phyloP scores from a whole-genome alignment of 2,113 vertebrate species.

The Typhlomys cinereus region DNA sequence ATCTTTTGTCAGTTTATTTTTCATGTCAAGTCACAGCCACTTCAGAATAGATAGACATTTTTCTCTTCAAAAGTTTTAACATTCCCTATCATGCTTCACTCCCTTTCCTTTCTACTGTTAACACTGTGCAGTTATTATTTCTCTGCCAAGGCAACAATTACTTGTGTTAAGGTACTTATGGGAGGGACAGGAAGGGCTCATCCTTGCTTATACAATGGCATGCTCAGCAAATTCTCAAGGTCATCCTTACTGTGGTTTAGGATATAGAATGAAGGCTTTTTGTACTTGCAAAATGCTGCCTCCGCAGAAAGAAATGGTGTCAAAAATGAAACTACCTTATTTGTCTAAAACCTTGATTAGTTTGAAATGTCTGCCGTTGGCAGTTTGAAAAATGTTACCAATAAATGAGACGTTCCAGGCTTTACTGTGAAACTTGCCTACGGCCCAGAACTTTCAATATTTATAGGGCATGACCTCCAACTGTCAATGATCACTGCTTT shows the following conservation, averaged over 20 bases:
- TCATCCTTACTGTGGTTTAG: neutral
- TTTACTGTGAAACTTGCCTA: conserved; percentile 11
- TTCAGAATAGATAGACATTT: conserved; percentile 18
- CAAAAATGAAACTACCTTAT: neutral
- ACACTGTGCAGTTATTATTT: neutral
- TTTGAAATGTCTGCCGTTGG: conserved; percentile 36
- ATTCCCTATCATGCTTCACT: neutral
- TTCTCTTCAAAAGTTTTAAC: conserved; percentile 38
- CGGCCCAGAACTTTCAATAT: conserved; percentile 54
- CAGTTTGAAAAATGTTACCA: conserved; percentile 56
- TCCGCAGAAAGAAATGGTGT: conserved; percentile 32
- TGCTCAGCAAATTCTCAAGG: conserved; percentile 50
- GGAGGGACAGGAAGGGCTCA: neutral
- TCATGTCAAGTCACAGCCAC: neutral
- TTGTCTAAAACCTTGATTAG: conserved; percentile 58
- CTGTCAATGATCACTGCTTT: conserved; percentile 51
- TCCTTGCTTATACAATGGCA: conserved; percentile 21
- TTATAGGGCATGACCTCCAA: conserved; percentile 66
- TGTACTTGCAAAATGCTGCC: conserved; percentile 56
- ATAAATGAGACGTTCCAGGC: conserved; percentile 19
- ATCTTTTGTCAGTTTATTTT: conserved; percentile 26
- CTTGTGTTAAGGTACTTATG: neutral
- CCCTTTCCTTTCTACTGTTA: neutral
- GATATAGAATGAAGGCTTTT: neutral
- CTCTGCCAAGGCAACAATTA: too few relatives aligned